Base-by-base conservation (phyloP, 2,113 vertebrate species). In the Piaya cayana region DNA sequence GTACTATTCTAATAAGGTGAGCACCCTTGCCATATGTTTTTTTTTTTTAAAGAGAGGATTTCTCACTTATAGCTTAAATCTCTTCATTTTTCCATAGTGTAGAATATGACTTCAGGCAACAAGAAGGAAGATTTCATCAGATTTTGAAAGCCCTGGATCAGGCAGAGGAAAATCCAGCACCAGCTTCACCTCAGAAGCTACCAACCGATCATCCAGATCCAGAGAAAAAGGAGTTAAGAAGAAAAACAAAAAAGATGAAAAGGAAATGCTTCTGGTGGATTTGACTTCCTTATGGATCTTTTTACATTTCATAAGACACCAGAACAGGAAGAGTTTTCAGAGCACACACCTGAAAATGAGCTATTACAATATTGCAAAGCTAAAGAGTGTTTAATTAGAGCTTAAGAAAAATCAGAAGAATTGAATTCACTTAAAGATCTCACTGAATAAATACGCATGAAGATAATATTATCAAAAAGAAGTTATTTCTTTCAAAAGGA, bases 221-320 rank as follows among this genome's bases (percentile, higher is more conserved):
- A 0, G 97, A 98, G 88, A 98, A 98, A 84, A 98, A 97, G 80
- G 98, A 98, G 83, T 85, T 98, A 30, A 93, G 97, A 92, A 97
- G 98, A 85, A 99, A 99, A 78, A 95, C 98, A 84, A 99, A 99
- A 97, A 99, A 99, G 95, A 97, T 99, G 76, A 98, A 99, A 87
- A 99, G 98, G 96, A 99, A 99, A 96, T 99, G 99, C 86, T 99
- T 99, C 97, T 99, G 99, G 99, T 99, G 99, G 99, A 98, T 98
- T 93, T 98, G 97, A 98, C 74, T 91, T 75, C 42, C 74, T 92
- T 62, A 27, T 25, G 18, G 70, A 76, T 81, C 39, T 45, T 78
- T 74, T 53, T 83, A 52, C 17, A 52, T 81, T 81, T 95, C 74
- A 67, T 43, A 90, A 77, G 59, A 45, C 34, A 32, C 4, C n/a